Percentiles rank a stretch among this genome's conserved stretches.
Evolutionary conservation across 2,797 vertebrate species (phyloP).

Genomic region (Neosilurus hyrtlii): DNA sequence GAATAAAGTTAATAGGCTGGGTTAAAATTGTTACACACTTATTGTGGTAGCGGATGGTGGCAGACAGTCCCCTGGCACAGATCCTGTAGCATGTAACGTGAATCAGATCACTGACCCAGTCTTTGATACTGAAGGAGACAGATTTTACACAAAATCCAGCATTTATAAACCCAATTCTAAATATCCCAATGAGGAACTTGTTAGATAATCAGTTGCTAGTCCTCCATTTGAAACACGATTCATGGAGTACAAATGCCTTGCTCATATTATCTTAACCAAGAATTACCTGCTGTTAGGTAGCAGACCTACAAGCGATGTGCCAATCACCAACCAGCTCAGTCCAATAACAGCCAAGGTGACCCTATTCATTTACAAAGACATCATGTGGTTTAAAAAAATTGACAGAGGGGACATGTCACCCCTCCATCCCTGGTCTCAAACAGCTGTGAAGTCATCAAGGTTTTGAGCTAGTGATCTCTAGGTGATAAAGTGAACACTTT

Average conservation of each 20-base stretch:
- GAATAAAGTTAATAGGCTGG: neutral
- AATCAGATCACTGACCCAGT: constrained; percentile 85
- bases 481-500: no score
- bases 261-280: neutral
- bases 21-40: constrained; percentile 73
- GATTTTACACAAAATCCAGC: constrained; percentile 16
- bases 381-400: neutral
- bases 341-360: constrained; percentile 85
- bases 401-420: neutral
- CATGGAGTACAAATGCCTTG: neutral
- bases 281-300: constrained; percentile 84
- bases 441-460: no score
- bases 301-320: constrained; percentile 82
- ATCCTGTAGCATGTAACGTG: constrained; percentile 91
- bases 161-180: constrained; percentile 2
- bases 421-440: no score
- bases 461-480: no score
- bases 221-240: constrained; percentile 11
- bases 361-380: constrained; percentile 62
- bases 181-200: neutral
- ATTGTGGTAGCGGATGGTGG: constrained; percentile 88
- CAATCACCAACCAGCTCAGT: constrained; percentile 83
- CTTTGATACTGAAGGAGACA: constrained; percentile 74
- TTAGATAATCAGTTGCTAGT: constrained; percentile 4
- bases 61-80: constrained; percentile 87